A percentile compares a stretch with the other conserved stretches of the same genome.
Conservation (phyloP, 2,888 invertebrate species). For the Coremacera marginata region DNA sequence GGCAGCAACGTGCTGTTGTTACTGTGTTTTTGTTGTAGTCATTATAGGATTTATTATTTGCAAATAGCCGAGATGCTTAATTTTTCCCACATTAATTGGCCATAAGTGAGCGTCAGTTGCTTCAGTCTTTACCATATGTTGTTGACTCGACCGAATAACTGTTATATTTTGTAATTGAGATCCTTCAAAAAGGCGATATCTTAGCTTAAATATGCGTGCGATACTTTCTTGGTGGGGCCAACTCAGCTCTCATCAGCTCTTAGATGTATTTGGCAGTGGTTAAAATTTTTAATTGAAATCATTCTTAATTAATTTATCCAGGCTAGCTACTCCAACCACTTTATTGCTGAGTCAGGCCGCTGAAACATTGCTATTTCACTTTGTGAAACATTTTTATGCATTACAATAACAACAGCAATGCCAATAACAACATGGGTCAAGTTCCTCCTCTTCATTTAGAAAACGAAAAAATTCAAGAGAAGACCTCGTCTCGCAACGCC, state of each 20-base stretch:
- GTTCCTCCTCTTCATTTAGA: constrained; percentile 24
- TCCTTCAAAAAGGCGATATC: constrained; percentile 9
- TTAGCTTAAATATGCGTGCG: constrained; percentile 55
- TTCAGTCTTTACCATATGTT: constrained; percentile 53
- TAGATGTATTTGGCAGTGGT: too few relatives aligned
- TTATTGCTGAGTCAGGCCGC: not conserved
- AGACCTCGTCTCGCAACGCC: constrained; percentile 3
- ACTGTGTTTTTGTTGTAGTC: not conserved
- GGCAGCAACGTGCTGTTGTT: too few relatives aligned
- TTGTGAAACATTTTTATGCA: not conserved
- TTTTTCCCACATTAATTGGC: constrained; percentile 47
- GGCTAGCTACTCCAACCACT: not conserved
- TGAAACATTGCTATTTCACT: not conserved
- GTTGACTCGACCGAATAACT: constrained; percentile 41
- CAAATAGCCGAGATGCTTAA: too few relatives aligned
- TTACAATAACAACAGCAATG: not conserved
- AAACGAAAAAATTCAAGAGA: not conserved
- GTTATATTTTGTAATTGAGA: constrained; percentile 57
- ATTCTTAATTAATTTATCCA: not conserved
- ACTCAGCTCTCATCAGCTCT: too few relatives aligned
- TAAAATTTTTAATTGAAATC: not conserved
- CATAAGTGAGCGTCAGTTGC: constrained; percentile 49
- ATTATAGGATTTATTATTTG: not conserved
- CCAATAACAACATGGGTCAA: not conserved
- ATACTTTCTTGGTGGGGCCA: constrained; percentile 45